Base-by-base conservation (phyloP, 2,888 invertebrate species). In the Loripinus fragilis region DNA sequence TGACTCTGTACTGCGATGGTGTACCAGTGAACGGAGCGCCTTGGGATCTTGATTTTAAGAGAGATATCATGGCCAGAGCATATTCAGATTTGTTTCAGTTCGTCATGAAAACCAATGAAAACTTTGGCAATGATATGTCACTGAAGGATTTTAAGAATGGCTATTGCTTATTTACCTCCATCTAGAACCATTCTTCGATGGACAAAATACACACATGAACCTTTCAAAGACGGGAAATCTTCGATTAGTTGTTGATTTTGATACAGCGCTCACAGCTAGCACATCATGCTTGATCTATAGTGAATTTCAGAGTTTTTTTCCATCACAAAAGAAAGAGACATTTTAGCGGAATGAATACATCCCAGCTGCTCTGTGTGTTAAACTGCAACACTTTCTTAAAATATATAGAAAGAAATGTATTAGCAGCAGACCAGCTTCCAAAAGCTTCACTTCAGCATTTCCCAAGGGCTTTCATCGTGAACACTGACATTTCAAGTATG, bases 81-180 rank as follows among this genome's bases (percentile, higher is more conserved):
- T 67, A 42, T n/a, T 25, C 67, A 20, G 67, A 67, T 28, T 15
- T 67, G 17, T 67, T 67, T 41, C 67, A 45, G 45, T 41, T 38
- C n/a, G 42, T 28, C 3, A 1, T n/a, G 17, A 67, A 67, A 28
- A 17, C 8, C 15, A 67, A 67, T 41, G 5, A 2, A 12, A 28
- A 67, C n/a, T 25, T 25, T 67, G 67, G 67, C 8, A 67, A 67
- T 20, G 42, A 67, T 67, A 3, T 67, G 28, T 35, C 10, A 15
- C 3, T 25, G 20, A 7, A 67, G 3, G 67, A 67, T 67, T 67
- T 67, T 23, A 28, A 28, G 20, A 25, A 10, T 5, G 67, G 67
- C 2, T 17, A 25, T 23, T 20, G 25, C 25, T 20, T 67, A 17
- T 67, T 67, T 23, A 28, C 28, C 42, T 67, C 23, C 67, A 67